Evolutionary conservation across 2,797 vertebrate genomes (phyloP), one percentile per base, ranked within the genome.

Genomic region (Aulostomus chinensis): DNA sequence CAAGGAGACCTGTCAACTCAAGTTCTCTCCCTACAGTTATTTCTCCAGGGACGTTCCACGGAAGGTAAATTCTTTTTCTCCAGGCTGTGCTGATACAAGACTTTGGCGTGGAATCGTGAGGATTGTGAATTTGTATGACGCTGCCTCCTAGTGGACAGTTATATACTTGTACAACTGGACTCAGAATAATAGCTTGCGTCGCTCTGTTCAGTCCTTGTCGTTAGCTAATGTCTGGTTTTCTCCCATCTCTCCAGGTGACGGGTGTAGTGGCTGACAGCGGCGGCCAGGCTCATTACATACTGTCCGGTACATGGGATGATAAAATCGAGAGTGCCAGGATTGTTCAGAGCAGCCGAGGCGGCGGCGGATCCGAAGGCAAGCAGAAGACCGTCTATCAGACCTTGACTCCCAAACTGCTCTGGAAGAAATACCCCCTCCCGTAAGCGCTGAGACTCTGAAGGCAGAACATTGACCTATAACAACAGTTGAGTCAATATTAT

Each of bases 1-100:
- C 58, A 95, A 95, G 87, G 97, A 98, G 83, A 95, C 93, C 75
- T 99, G 97, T 83, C 96, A 98, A 75, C 92, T 99, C 60, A 99
- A 99, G 87, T 99, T 98, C 70, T 93, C 93, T 51, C 96, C 96
- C 48, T 99, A 99, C 81, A 99, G 97, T 86, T 99, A 99, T 87
- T 99, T 99, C 87, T 99, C 97, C 83, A 93, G 96, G 84, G 97
- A 99, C n/a, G 87, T 94, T 3, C 93, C 95, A 28, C 92, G 97
- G 14, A 99, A 98, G 96, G 97, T 98, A 81, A 66, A 66, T 3
- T 10, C 31, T 31, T 56, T 20, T 10, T 47, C 48, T 53, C 15
- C 14, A 16, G 39, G 28, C 25, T 50, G 38, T 29, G 6, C 47
- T 11, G 9, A 36, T 36, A 26, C 18, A 20, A 2, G 10, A 55